Percentiles rank a stretch among this genome's conserved stretches.
Conservation (phyloP, 1,140 invertebrate genomes). For the Drosophila miranda region DNA sequence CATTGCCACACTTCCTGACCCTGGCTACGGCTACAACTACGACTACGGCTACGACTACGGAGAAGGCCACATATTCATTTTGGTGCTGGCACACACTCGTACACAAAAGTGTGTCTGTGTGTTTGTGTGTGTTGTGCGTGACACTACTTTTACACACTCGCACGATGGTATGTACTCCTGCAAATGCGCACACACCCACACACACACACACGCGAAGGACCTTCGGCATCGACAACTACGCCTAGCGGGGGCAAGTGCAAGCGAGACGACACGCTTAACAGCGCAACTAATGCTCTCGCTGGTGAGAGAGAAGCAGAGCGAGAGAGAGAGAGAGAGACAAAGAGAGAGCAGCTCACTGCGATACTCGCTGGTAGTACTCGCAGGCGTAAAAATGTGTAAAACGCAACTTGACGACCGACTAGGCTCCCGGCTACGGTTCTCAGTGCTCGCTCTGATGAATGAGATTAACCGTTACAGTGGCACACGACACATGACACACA, state of each 20-base stretch:
- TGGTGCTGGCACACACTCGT: constrained; percentile 10
- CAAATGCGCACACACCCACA: constrained; percentile 26
- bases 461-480: constrained; percentile 69
- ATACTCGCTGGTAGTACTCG: constrained; percentile 65
- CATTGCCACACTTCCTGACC: constrained; percentile 72
- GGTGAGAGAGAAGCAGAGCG: constrained; percentile 3
- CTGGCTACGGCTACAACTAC: constrained; percentile 39
- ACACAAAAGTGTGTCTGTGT: constrained; percentile 5
- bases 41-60: constrained; percentile 41
- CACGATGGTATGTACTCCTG: constrained; percentile 28
- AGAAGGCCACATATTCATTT: constrained; percentile 20
- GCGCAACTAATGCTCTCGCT: constrained; percentile 29
- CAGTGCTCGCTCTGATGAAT: constrained; percentile 57
- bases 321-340: constrained; percentile 9
- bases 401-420: constrained; percentile 46
- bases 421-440: constrained; percentile 46
- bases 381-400: constrained; percentile 77
- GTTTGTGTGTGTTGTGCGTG: constrained; percentile 43
- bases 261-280: constrained; percentile 63
- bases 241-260: constrained; percentile 29
- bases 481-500: constrained; percentile 25
- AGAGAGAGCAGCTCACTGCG: constrained; percentile 21
- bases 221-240: constrained; percentile 71
- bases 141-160: constrained; percentile 71
- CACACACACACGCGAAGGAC: constrained; percentile 57